These are phyloP conservation scores for Isotomurus palustris DNA, from an alignment of 2,888 invertebrate genomes.

Conservation along the genomic window DNA sequence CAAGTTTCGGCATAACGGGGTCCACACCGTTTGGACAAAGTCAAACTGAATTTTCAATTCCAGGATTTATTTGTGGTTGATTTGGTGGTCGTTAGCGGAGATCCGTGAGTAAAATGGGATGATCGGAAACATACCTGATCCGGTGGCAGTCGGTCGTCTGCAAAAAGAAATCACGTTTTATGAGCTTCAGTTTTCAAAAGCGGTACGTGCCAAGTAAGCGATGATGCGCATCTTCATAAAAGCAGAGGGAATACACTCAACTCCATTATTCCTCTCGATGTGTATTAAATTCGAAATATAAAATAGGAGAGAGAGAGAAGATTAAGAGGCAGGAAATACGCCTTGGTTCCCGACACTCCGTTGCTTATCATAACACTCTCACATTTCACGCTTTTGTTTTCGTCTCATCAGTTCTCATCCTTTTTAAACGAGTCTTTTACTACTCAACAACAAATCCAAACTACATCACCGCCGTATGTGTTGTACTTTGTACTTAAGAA, in stretches of 20 bases:
- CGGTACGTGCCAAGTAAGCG: conserved; percentile 38
- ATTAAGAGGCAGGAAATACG: conserved; percentile 40
- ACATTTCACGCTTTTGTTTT: conserved; percentile 44
- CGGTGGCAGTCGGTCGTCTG: conserved; percentile 43
- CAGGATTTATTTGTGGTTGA: not conserved
- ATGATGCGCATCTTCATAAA: conserved; percentile 45
- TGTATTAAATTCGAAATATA: conserved; percentile 13
- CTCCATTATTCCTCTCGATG: conserved; percentile 17
- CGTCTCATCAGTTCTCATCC: conserved; percentile 6
- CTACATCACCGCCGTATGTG: no score
- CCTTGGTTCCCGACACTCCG: conserved; percentile 36
- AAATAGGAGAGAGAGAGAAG: conserved; percentile 16
- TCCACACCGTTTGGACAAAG: no score
- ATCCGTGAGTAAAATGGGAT: conserved; percentile 17
- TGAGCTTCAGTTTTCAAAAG: conserved; percentile 32
- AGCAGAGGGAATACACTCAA: conserved; percentile 7
- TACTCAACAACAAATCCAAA: no score
- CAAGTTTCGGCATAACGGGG: not conserved
- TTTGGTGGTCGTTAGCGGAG: conserved; percentile 6
- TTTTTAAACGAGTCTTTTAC: no score
- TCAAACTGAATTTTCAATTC: not conserved
- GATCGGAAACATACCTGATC: conserved; percentile 41
- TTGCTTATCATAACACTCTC: conserved; percentile 43
- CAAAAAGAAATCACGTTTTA: conserved; percentile 43
- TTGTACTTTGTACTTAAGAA: no score